Percentiles rank a stretch among this genome's conserved stretches.
Conservation (phyloP, 2,113 vertebrate genomes). For the Barbus barbus region DNA sequence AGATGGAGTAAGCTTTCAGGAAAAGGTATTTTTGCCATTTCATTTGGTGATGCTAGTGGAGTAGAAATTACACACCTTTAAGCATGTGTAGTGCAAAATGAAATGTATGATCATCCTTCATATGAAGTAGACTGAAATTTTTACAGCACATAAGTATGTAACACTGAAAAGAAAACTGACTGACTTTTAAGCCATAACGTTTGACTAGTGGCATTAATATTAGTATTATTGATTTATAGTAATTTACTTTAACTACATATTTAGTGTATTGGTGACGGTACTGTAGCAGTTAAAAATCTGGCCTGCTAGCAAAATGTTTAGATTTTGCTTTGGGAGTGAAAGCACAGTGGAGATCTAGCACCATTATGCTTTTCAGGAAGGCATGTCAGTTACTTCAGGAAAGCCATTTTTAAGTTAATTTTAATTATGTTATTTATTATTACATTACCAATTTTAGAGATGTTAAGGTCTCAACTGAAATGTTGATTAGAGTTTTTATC, state of each 20-base stretch:
- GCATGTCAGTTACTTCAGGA: not conserved
- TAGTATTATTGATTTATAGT: constrained; percentile 3
- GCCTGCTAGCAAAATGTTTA: not conserved
- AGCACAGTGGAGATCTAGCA: not conserved
- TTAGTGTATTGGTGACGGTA: not conserved
- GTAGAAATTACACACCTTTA: not conserved
- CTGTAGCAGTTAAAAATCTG: not conserved
- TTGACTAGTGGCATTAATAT: constrained; percentile 13
- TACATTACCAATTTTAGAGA: not conserved
- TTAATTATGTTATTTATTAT: constrained; percentile 15
- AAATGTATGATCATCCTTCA: not conserved
- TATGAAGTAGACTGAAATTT: not conserved
- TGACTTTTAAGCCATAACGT: constrained; percentile 8
- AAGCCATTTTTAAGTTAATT: not conserved
- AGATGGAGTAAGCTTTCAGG: not conserved
- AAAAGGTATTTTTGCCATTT: not conserved
- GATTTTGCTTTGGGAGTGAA: not conserved
- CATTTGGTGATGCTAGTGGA: not conserved
- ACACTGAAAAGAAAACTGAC: constrained; percentile 5
- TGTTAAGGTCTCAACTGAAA: not conserved
- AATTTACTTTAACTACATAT: not conserved
- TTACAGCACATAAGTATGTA: not conserved
- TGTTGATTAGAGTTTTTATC: not conserved
- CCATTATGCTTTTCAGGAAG: not conserved
- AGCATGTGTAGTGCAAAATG: not conserved